Conservation (phyloP, 2,888 invertebrate species). For the Parapristionchus giblindavisi region DNA sequence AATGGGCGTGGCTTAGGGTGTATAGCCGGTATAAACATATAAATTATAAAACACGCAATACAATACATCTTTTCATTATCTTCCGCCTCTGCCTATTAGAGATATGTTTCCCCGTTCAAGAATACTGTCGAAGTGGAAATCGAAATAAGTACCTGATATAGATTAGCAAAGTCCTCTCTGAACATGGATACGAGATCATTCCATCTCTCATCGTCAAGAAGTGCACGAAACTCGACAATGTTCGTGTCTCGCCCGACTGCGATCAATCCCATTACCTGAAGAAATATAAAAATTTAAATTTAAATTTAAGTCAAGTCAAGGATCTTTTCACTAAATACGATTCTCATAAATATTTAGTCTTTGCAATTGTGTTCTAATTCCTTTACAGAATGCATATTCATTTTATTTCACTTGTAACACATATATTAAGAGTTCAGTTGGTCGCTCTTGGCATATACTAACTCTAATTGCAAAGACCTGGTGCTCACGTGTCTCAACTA, state of each 20-base stretch:
- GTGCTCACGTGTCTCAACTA: neutral
- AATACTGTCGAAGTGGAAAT: neutral
- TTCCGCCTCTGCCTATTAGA: neutral
- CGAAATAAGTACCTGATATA: slow-evolving; percentile 79
- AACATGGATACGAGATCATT: slow-evolving; percentile 86
- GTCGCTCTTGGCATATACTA: too few relatives aligned
- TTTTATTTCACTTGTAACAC: too few relatives aligned
- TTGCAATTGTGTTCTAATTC: too few relatives aligned
- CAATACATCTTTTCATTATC: neutral
- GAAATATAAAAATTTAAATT: slow-evolving; percentile 1
- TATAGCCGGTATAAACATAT: neutral
- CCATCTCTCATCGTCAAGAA: slow-evolving; percentile 81
- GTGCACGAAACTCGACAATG: slow-evolving; percentile 71
- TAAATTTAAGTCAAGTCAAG: neutral
- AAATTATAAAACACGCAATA: too few relatives aligned
- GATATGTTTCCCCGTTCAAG: neutral
- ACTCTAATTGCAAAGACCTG: too few relatives aligned
- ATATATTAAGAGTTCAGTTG: too few relatives aligned
- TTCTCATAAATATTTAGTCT: too few relatives aligned
- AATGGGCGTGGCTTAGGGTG: neutral
- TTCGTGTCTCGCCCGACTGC: slow-evolving; percentile 41
- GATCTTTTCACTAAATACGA: too few relatives aligned
- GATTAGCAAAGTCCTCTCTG: slow-evolving; percentile 88
- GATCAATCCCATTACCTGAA: slow-evolving; percentile 54
- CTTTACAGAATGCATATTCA: too few relatives aligned